Conservation (phyloP, 2,888 invertebrate species). For the Bruchidius siliquastri region DNA sequence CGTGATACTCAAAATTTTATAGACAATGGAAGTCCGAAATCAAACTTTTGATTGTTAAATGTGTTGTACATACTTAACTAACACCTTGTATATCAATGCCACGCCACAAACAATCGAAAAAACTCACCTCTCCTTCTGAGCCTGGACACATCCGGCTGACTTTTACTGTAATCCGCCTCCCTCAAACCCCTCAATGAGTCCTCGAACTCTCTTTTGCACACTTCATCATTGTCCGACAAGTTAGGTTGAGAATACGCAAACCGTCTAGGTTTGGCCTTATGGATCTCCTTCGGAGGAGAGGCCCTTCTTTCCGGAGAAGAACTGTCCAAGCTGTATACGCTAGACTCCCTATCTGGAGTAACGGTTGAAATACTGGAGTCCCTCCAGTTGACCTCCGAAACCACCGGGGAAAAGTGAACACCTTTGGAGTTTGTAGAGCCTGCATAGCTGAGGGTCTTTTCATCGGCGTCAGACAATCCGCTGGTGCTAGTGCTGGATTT, state of each 20-base stretch:
- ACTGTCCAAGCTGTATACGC: slow-evolving; percentile 37
- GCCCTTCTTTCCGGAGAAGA: slow-evolving; percentile 36
- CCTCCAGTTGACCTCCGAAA: slow-evolving; percentile 75
- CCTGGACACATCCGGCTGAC: slow-evolving; percentile 31
- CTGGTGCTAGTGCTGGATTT: slow-evolving; percentile 44
- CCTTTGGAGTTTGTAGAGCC: slow-evolving; percentile 44
- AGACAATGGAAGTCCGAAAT: too few species aligned
- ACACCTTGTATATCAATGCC: too few species aligned
- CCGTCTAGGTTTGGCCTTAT: slow-evolving; percentile 22
- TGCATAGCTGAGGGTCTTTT: slow-evolving; percentile 37
- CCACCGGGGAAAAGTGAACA: slow-evolving; percentile 75
- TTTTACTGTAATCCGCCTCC: slow-evolving; percentile 29
- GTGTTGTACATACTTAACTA: too few species aligned
- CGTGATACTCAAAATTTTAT: too few species aligned
- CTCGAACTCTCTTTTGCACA: slow-evolving; percentile 26
- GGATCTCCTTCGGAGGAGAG: slow-evolving; percentile 22
- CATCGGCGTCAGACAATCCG: slow-evolving; percentile 40
- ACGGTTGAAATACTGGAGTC: slow-evolving; percentile 51
- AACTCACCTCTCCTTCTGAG: slow-evolving; percentile 27
- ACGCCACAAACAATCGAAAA: too few species aligned
- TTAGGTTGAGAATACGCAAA: slow-evolving; percentile 40
- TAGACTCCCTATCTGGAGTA: slow-evolving; percentile 39
- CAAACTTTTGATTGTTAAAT: too few species aligned
- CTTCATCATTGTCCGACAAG: slow-evolving; percentile 29
- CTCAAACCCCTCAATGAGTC: slow-evolving; percentile 25